Conservation (phyloP, 2,113 vertebrate genomes). For the Platichthys flesus region DNA sequence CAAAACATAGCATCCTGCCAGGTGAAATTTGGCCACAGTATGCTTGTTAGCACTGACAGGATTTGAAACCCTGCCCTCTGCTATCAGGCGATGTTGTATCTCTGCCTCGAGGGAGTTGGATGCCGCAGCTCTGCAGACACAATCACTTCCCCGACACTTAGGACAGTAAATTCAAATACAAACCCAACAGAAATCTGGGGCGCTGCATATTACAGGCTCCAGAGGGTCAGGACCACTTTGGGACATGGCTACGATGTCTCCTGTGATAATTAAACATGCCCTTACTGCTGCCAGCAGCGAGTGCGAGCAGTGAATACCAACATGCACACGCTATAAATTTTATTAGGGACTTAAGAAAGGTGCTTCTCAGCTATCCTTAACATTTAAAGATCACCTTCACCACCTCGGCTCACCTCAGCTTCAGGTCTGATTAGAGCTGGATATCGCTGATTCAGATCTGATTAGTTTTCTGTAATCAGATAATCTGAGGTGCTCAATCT, state of each 20-base stretch:
- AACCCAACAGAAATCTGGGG: slow-evolving; percentile 31
- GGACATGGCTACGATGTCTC: slow-evolving; percentile 1
- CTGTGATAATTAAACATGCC: slow-evolving; percentile 41
- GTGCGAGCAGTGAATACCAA: slow-evolving; percentile 10
- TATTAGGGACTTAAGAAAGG: slow-evolving; percentile 45
- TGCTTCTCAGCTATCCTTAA: slow-evolving; percentile 55
- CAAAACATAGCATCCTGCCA: slow-evolving; percentile 54
- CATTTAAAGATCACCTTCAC: slow-evolving; percentile 66
- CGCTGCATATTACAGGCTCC: slow-evolving; percentile 18
- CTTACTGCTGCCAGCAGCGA: slow-evolving; percentile 16
- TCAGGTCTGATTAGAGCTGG: slow-evolving; percentile 55
- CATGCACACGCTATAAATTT: slow-evolving; percentile 45
- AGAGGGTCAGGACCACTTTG: slow-evolving; percentile 12
- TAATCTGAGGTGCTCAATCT: slow-evolving; percentile 58
- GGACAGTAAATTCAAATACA: slow-evolving; percentile 20
- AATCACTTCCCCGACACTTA: slow-evolving; percentile 13
- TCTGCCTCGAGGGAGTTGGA: slow-evolving; percentile 16
- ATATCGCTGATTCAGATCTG: slow-evolving; percentile 40
- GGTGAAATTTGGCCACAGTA: slow-evolving; percentile 58
- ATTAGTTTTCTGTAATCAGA: slow-evolving; percentile 67
- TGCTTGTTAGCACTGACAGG: slow-evolving; percentile 51
- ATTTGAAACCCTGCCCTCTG: slow-evolving; percentile 29
- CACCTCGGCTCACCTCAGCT: slow-evolving; percentile 46
- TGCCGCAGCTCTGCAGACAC: neutral
- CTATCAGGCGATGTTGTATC: slow-evolving; percentile 13